phyloP scores from a whole-genome alignment of 2,888 invertebrate genomes.

The Drosophila fulvimacula region DNA sequence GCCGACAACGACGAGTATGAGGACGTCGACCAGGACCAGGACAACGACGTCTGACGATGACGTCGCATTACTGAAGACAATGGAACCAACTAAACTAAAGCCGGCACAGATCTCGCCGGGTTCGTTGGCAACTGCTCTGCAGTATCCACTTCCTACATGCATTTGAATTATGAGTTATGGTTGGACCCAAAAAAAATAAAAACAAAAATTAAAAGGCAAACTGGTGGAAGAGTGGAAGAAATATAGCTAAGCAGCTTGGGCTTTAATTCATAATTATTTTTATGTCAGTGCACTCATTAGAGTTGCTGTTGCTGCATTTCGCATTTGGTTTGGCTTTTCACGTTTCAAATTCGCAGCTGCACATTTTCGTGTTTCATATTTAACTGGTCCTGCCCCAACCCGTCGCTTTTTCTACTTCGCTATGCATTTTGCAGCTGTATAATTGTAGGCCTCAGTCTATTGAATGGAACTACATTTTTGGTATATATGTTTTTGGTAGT shows the following conservation, averaged over 20 bases:
- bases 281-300: constrained; percentile 78
- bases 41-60: constrained; percentile 72
- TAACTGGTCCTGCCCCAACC: constrained; percentile 36
- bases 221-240: constrained; percentile 20
- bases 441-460: constrained; percentile 38
- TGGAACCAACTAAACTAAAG: constrained; percentile 66
- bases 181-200: constrained; percentile 17
- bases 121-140: constrained; percentile 72
- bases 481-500: constrained; percentile 1
- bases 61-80: constrained; percentile 77
- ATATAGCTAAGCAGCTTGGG: constrained; percentile 61
- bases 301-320: constrained; percentile 42
- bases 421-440: constrained; percentile 56
- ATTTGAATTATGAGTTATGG: constrained; percentile 72
- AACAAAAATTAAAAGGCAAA: constrained; percentile 26
- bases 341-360: constrained; percentile 58
- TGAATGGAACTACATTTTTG: not conserved
- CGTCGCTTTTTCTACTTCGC: constrained; percentile 45
- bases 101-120: constrained; percentile 62
- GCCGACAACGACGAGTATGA: constrained; percentile 34
- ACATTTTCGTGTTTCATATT: constrained; percentile 51
- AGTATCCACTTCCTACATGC: constrained; percentile 66
- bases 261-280: constrained; percentile 79
- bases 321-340: constrained; percentile 34
- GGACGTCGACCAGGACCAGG: constrained; percentile 50